These are phyloP conservation scores for Gulo gulo DNA, from an alignment of 2,113 vertebrate species.

Conservation along the genomic window DNA sequence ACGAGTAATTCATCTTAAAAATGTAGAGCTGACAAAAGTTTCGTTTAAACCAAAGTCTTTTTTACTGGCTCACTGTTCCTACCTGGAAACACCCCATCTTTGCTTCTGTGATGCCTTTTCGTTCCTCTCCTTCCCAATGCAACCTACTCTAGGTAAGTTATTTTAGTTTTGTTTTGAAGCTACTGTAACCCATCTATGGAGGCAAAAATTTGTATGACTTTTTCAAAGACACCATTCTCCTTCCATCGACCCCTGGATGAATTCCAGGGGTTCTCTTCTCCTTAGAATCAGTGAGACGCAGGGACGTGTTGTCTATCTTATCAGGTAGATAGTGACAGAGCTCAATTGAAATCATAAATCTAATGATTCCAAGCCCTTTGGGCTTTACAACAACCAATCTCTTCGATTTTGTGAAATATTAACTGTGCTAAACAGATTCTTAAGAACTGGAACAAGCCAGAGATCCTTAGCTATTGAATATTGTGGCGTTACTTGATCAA, in stretches of 20 bases:
- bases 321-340: background rate
- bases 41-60: conserved; percentile 8
- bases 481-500: conserved; percentile 43
- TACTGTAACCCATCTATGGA: background rate
- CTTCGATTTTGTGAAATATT: conserved; percentile 54
- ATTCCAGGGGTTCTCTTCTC: background rate
- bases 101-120: background rate
- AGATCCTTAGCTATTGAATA: background rate
- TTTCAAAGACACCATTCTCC: background rate
- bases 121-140: background rate
- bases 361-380: conserved; percentile 3
- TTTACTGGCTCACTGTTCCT: background rate
- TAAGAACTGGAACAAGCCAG: conserved; percentile 41
- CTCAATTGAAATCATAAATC: background rate
- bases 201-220: background rate
- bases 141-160: background rate
- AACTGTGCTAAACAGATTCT: conserved; percentile 50
- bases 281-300: background rate
- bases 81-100: background rate
- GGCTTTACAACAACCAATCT: background rate
- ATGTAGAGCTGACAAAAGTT: conserved; percentile 10
- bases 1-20: conserved; percentile 9
- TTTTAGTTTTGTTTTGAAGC: background rate
- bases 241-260: background rate
- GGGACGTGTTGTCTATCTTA: background rate